phyloP scores from a whole-genome alignment of 1,140 invertebrate genomes.

The Neodiprion virginianus region DNA sequence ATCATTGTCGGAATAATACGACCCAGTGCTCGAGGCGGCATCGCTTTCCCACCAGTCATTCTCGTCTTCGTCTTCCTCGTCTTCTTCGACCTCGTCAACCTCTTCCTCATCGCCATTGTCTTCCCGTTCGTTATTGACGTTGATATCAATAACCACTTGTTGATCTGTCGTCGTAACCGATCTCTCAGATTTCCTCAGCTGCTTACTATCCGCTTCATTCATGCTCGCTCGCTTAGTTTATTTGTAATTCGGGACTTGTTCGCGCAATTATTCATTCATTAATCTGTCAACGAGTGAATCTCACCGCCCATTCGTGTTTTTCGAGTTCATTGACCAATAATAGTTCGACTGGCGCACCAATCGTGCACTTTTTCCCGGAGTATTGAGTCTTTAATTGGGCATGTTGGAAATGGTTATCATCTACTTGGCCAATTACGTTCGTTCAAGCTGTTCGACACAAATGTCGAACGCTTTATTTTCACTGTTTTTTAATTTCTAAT shows the following conservation, averaged over 20 bases:
- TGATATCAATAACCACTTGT: not conserved
- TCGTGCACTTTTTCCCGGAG: no score
- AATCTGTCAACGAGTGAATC: no score
- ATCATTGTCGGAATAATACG: conserved; percentile 55
- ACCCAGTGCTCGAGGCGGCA: conserved; percentile 55
- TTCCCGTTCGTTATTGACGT: conserved; percentile 25
- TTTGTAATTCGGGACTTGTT: not conserved
- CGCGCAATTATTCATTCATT: no score
- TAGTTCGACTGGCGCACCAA: no score
- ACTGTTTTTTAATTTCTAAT: no score
- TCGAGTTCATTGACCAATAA: no score
- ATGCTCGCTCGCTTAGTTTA: conserved; percentile 24
- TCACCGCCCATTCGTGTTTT: no score
- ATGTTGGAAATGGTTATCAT: no score
- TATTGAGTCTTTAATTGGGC: no score
- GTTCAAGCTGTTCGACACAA: no score
- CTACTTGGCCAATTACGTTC: no score
- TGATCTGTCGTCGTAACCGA: not conserved
- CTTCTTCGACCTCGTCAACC: conserved; percentile 41
- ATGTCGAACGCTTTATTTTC: no score
- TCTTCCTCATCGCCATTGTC: conserved; percentile 44
- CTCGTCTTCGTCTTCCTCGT: conserved; percentile 50
- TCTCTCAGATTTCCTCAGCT: not conserved
- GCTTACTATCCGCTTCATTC: conserved; percentile 32
- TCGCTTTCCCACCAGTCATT: conserved; percentile 58